Conservation (phyloP, 2,113 vertebrate genomes). For the Lota lota region DNA sequence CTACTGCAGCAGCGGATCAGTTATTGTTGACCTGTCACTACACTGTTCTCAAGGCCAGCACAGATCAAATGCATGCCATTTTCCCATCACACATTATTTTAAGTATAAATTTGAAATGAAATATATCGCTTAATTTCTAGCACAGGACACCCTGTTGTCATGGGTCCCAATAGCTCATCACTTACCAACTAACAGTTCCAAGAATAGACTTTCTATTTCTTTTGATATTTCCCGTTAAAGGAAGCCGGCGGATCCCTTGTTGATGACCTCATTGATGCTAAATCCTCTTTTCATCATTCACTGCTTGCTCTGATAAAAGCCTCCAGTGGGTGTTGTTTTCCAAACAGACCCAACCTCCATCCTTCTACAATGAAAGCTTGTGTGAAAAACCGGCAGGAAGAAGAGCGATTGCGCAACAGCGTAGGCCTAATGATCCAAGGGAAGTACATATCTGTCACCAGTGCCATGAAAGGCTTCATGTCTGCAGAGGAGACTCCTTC, state of each 20-base stretch:
- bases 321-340: conserved; percentile 38
- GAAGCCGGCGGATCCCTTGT: conserved; percentile 20
- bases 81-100: too few relatives aligned
- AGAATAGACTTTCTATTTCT: neutral
- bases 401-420: conserved; percentile 3
- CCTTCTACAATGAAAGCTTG: conserved; percentile 15
- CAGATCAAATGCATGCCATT: too few relatives aligned
- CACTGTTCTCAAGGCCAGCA: too few relatives aligned
- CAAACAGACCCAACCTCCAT: conserved; percentile 25
- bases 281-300: conserved; percentile 26
- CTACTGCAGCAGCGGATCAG: too few relatives aligned
- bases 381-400: conserved; percentile 18
- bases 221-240: conserved; percentile 12
- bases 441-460: conserved; percentile 28
- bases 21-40: too few relatives aligned
- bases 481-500: conserved; percentile 27
- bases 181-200: too few relatives aligned
- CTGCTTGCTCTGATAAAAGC: neutral
- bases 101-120: too few relatives aligned
- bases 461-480: conserved; percentile 23
- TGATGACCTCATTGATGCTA: conserved; percentile 10
- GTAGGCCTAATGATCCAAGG: conserved; percentile 34
- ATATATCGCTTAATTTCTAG: too few relatives aligned
- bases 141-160: too few relatives aligned
- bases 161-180: too few relatives aligned